Base-by-base conservation (phyloP, 2,797 vertebrate species). In the Macropus fuliginosus region DNA sequence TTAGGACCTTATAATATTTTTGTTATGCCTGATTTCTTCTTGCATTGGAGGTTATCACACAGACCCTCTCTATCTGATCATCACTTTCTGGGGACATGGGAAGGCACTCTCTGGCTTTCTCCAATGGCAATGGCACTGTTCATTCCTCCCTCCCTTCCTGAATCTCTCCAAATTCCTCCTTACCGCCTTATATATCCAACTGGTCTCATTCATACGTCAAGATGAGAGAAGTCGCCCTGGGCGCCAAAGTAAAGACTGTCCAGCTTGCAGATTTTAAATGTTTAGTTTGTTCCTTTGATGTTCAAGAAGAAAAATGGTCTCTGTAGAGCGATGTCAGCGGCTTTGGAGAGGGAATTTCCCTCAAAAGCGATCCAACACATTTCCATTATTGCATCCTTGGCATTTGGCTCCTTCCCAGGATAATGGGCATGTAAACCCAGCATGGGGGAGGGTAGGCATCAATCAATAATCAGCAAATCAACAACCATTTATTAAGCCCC, bases 221-320 rank as follows among this genome's bases (percentile, higher is more conserved):
- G 95, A 97, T 95, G 97, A 97, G 92, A 94, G 92, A 97, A 66
- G 5, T 95, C 66, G 1, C 93, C 9, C 40, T 91, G 50, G 90
- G 93, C 57, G 95, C 97, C 96, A 97, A 97, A 97, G 95, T 94
- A 95, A 96, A 98, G 97, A 95, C 74, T 97, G 96, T 92, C 97
- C 95, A 97, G 96, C 93, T 93, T 94, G 93, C 97, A 94, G 95
- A 66, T 95, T 97, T 94, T 95, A 97, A 96, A 96, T 95, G 95
- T 93, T 95, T 95, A 66, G 91, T 97, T 98, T 97, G 97, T 97
- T 95, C 97, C 97, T 29, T 95, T 95, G 96, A 95, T 12, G 91
- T 92, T 93, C 96, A 96, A 93, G 92, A 0, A 96, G 97, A 97
- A 96, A 97, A 96, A 95, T 93, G 18, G 93, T 93, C 29, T 16